Evolutionary conservation across 2,888 invertebrate genomes (phyloP).

Genomic region (Acrobasis consociella): DNA sequence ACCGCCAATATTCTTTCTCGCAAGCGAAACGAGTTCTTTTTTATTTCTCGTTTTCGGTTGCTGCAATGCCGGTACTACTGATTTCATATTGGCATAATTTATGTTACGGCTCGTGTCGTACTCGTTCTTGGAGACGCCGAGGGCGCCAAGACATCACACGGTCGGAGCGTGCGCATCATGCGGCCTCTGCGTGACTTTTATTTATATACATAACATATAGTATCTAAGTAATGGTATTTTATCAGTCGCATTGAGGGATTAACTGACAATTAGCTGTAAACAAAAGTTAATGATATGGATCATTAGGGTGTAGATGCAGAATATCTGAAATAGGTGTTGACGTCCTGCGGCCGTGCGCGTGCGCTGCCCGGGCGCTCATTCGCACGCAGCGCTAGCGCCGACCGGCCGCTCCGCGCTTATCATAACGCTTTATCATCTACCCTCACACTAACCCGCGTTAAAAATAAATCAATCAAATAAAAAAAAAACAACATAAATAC

Average conservation of each 20-base stretch:
- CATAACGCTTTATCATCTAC: slow-evolving; percentile 42
- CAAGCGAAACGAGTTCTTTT: slow-evolving; percentile 4
- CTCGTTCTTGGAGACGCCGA: slow-evolving; percentile 39
- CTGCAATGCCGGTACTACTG: slow-evolving; percentile 24
- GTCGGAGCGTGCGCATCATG: slow-evolving; percentile 66
- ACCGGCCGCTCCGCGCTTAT: slow-evolving; percentile 52
- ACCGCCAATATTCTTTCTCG: slow-evolving; percentile 7
- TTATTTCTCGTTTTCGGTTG: slow-evolving; percentile 20
- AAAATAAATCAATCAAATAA: slow-evolving; percentile 26
- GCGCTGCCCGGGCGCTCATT: slow-evolving; percentile 55
- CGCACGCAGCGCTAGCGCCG: slow-evolving; percentile 60
- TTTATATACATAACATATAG: slow-evolving; percentile 59
- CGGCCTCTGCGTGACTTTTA: slow-evolving; percentile 56
- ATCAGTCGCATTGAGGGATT: slow-evolving; percentile 57
- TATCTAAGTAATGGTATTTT: slow-evolving; percentile 46
- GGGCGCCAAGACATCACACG: slow-evolving; percentile 62
- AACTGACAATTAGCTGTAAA: slow-evolving; percentile 55
- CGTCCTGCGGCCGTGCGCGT: slow-evolving; percentile 45
- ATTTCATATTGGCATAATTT: slow-evolving; percentile 27
- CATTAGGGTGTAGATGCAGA: slow-evolving; percentile 47
- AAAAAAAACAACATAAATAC: slow-evolving; percentile 34
- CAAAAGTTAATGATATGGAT: slow-evolving; percentile 53
- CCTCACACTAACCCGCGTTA: slow-evolving; percentile 42
- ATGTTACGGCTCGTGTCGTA: slow-evolving; percentile 34
- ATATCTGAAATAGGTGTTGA: slow-evolving; percentile 62